Evolutionary conservation across 2,888 invertebrate species (phyloP).

Genomic region (Lapara coniferarum): DNA sequence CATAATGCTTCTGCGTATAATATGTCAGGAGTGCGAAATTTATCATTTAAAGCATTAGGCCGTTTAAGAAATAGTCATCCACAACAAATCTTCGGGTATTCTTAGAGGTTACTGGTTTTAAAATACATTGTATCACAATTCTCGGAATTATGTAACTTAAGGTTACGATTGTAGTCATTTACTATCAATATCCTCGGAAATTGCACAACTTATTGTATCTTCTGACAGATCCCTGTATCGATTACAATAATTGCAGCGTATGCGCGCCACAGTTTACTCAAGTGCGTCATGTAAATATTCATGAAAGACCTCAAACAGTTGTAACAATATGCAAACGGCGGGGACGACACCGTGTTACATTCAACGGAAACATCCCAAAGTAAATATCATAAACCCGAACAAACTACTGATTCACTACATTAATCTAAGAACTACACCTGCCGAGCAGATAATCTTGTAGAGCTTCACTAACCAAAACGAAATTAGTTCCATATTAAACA

Average conservation of each 20-base stretch:
- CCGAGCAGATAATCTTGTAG: slow-evolving; percentile 1
- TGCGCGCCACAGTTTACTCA: neutral
- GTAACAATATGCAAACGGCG: slow-evolving; percentile 3
- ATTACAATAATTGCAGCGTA: slow-evolving; percentile 7
- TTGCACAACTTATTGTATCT: slow-evolving; percentile 11
- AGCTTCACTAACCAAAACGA: neutral
- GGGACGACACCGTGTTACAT: slow-evolving; percentile 8
- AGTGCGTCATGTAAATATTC: neutral
- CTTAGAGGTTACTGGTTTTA: neutral
- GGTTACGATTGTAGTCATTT: neutral
- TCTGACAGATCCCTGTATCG: neutral
- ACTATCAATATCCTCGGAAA: neutral
- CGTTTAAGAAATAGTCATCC: no score
- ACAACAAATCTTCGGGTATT: no score
- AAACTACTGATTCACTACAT: neutral
- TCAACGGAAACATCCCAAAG: slow-evolving; percentile 38
- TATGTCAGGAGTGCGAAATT: neutral
- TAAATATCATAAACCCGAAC: slow-evolving; percentile 31
- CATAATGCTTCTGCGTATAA: neutral
- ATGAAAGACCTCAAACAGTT: slow-evolving; percentile 15
- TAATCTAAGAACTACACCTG: slow-evolving; percentile 18
- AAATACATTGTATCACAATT: neutral
- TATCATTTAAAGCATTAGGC: no score
- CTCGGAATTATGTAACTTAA: neutral
- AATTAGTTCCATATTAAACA: slow-evolving; percentile 9